Evolutionary conservation across 2,888 invertebrate genomes (phyloP), one percentile per base, ranked within the genome.

Genomic region (Caenorhabditis zanzibari): DNA sequence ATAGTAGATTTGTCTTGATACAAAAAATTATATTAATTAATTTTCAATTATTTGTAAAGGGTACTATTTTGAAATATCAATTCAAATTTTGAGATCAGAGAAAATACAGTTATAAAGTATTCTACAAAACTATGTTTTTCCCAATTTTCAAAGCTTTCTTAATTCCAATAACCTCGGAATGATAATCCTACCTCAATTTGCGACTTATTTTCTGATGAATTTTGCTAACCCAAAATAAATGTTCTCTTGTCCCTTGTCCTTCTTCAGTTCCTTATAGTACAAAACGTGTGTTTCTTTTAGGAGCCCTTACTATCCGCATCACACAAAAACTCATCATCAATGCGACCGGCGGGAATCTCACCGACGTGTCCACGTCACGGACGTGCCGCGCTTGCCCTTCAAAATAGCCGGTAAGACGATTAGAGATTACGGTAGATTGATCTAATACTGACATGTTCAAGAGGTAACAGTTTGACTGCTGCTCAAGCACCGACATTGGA

Each of bases 281-380:
- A 74, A 81, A 73, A 69, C 47, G 54, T 81, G 71, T 79, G 79
- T 79, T 69, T 52, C 54, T 86, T 89, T 73, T 85, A 92, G 92
- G 92, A 92, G 72, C 92, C 92, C 7, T 81, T 92, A 76, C 82
- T 92, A 35, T 84, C 90, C 14, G 89, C 89, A 0, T 87, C 86
- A 32, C 87, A 75, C 85, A 88, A 89, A 75, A 79, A 85, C 71
- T 77, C 90, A 49, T 54, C 85, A 49, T 64, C 82, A 54, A 84
- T 86, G 77, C 86, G 87, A 26, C 86, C 90, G 19, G 74, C 90
- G n/a, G 91, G 90, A 6, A 89, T 92, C 14, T 89, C 89, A 2
- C 92, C 92, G 10, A 92, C 91, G 10, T 92, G 92, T 82, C 92
- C 92, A 9, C 79, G 92, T 47, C 92, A 91, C 74, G 91, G 91